Conservation (phyloP, 2,888 invertebrate species). For the Plagodis dolabraria region DNA sequence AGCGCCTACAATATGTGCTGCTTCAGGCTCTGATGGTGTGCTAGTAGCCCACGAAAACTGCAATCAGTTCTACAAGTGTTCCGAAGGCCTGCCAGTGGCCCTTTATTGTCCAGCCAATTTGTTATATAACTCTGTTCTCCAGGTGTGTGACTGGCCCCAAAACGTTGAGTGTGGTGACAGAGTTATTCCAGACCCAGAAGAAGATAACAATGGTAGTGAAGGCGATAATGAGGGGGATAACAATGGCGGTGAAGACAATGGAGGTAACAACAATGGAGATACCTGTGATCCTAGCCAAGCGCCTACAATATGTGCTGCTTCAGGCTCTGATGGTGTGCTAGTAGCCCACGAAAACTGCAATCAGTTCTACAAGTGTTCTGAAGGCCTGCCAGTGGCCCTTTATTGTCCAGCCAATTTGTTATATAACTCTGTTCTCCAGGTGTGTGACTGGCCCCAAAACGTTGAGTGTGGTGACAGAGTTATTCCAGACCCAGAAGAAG, state of each 20-base stretch:
- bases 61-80: slow-evolving; percentile 40
- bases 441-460: background rate
- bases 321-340: background rate
- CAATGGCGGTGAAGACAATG: background rate
- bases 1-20: slow-evolving; percentile 47
- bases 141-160: no score
- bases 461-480: background rate
- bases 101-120: no score
- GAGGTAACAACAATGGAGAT: background rate
- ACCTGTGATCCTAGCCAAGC: background rate
- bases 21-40: slow-evolving; percentile 28
- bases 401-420: background rate
- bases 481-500: slow-evolving; percentile 8
- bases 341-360: slow-evolving; percentile 50
- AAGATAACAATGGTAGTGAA: slow-evolving; percentile 4
- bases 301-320: background rate
- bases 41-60: slow-evolving; percentile 40
- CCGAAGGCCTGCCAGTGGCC: slow-evolving; percentile 30
- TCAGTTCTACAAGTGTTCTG: slow-evolving; percentile 35
- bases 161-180: no score
- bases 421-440: background rate
- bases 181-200: slow-evolving; percentile 2
- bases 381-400: background rate
- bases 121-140: no score
- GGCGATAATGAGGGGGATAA: background rate